Base-by-base conservation (phyloP, 2,888 invertebrate species). In the Fragum sueziense region DNA sequence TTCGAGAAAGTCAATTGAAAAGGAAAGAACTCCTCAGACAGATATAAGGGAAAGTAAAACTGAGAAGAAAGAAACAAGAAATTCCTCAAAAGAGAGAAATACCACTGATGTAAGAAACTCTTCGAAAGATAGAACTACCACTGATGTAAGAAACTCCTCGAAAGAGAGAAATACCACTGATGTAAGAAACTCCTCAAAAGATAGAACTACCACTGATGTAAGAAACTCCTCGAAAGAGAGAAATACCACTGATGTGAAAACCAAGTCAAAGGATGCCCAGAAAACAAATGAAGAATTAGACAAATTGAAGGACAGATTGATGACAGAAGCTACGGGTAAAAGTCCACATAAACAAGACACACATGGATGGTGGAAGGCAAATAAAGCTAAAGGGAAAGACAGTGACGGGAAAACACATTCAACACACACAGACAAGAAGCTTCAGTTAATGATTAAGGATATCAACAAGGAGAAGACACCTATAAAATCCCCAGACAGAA, bases 261-360 rank as follows among this genome's bases (percentile, higher is more conserved):
- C 17, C 1, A 31, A 17, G 1, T 33, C 22, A 61, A 22, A 27
- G 27, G 61, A 47, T 41, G 27, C 22, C 9, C 17, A 20, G 4
- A 71, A 71, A 29, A 41, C 11, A 41, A 27, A 9, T 9, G 59
- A 51, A 22, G 74, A 80, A 22, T 62, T 80, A 6, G 71, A 73
- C 29, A 74, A 76, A 47, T 51, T 80, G 17, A 31, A 74, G 34
- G 70, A 76, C n/a, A 80, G 70, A 37, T 59, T 80, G 33, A 73
- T 70, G 27, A 62, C 51, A 27, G 74, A 76, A 37, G 80, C 74
- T n/a, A 34, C 59, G 11, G 74, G 74, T 20, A 34, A 59, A 59
- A 47, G 65, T 34, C 37, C 68, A 31, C 25, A 22, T 17, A 52
- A n/a, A 61, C 59, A 71, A 11, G 57, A 71, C 11, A 31, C 17